These are phyloP conservation scores for Strigamia maritima DNA, from an alignment of 2,888 invertebrate genomes.

Conservation along the genomic window DNA sequence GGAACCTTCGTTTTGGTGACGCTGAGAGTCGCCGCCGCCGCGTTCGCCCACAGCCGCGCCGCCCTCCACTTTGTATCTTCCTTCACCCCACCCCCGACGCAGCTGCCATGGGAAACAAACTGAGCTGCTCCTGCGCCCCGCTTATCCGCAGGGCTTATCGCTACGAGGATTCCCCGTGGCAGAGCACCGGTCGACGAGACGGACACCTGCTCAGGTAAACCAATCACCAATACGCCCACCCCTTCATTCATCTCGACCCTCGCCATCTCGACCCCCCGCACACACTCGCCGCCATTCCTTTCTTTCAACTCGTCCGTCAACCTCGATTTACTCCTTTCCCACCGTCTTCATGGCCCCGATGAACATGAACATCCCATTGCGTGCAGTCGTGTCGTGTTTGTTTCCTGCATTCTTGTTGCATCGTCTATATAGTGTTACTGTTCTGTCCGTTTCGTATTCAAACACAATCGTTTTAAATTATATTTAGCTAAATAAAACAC, in stretches of 20 bases:
- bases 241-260: not conserved
- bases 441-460: too few species aligned
- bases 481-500: too few species aligned
- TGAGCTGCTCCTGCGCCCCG: constrained; percentile 95
- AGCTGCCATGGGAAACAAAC: constrained; percentile 84
- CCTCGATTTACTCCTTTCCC: not conserved
- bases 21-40: constrained; percentile 27
- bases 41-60: constrained; percentile 2
- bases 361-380: too few species aligned
- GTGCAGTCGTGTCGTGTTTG: too few species aligned
- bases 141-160: constrained; percentile 94
- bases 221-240: not conserved
- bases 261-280: not conserved
- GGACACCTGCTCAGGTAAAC: constrained; percentile 81
- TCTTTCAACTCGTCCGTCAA: too few species aligned
- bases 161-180: constrained; percentile 92
- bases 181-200: constrained; percentile 77
- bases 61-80: constrained; percentile 34
- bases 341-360: not conserved
- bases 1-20: constrained; percentile 21
- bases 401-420: too few species aligned
- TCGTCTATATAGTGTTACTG: too few species aligned
- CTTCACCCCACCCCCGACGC: constrained; percentile 8
- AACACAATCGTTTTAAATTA: too few species aligned
- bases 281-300: not conserved